phyloP scores from a whole-genome alignment of 2,113 vertebrate genomes.

The Zosterops japonicus region DNA sequence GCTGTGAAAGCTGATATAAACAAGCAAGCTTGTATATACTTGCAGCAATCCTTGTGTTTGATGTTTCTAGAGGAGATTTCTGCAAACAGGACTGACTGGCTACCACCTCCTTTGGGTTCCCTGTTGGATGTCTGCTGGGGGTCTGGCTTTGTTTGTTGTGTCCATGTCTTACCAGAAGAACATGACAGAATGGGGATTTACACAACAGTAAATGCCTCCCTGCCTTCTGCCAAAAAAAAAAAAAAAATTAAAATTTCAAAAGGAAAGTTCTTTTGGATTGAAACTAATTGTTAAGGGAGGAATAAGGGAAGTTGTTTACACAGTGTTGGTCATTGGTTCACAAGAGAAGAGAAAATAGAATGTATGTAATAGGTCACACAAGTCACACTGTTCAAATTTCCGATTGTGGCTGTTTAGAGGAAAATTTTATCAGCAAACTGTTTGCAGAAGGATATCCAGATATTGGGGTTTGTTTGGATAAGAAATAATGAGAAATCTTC shows the following conservation, averaged over 20 bases:
- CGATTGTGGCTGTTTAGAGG: not conserved
- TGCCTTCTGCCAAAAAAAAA: not conserved
- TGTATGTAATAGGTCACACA: not conserved
- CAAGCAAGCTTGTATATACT: not conserved
- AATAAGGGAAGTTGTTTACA: not conserved
- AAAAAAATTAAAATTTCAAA: not conserved
- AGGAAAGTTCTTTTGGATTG: not conserved
- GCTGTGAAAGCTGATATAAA: not conserved
- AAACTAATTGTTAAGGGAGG: not conserved
- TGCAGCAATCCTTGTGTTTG: not conserved
- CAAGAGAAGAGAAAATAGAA: not conserved
- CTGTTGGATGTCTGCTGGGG: not conserved
- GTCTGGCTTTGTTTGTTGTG: not conserved
- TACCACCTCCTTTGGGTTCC: not conserved
- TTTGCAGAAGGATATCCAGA: not conserved
- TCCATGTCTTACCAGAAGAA: rapidly evolving
- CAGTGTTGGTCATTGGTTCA: not conserved
- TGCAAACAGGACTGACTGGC: not conserved
- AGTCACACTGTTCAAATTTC: not conserved
- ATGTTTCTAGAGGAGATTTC: not conserved
- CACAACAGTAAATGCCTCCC: not conserved
- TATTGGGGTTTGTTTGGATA: not conserved
- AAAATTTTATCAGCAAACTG: not conserved
- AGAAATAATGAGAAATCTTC: conserved; percentile 1
- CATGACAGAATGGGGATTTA: not conserved